Conservation (phyloP, 2,113 vertebrate species). For the Stomatorhinus ivindoensis region DNA sequence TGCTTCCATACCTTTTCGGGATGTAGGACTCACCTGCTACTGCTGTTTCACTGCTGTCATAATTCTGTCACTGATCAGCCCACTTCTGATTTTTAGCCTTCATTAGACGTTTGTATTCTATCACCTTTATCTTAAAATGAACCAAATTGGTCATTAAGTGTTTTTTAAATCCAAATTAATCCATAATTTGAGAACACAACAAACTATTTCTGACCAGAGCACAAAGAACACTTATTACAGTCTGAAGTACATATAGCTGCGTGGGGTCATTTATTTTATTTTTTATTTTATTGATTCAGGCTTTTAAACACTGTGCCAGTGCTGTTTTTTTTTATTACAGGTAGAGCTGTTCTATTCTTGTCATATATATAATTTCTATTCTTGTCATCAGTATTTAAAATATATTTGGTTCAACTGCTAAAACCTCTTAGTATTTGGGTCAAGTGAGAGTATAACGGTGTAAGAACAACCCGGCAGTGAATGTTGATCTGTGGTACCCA, state of each 20-base stretch:
- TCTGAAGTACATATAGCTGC: background rate
- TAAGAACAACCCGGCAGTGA: background rate
- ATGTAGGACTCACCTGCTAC: background rate
- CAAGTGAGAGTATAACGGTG: background rate
- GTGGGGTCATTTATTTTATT: background rate
- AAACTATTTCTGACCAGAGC: background rate
- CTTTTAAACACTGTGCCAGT: background rate
- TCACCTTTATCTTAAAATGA: background rate
- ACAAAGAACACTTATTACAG: background rate
- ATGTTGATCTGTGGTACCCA: background rate
- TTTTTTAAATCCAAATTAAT: background rate
- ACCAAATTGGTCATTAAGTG: background rate
- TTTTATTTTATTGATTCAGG: background rate
- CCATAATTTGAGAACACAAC: background rate
- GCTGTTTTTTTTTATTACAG: background rate
- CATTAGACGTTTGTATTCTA: background rate
- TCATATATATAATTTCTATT: background rate
- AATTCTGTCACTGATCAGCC: background rate
- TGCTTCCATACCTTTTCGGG: background rate
- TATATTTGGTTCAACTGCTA: background rate
- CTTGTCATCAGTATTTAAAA: background rate
- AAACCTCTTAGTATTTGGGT: background rate
- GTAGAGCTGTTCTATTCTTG: background rate
- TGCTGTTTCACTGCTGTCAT: background rate
- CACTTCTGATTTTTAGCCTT: background rate